A percentile compares a stretch with the other conserved stretches of the same genome.
phyloP scores from a whole-genome alignment of 2,888 invertebrate species.

The Amblyjoppa proteus region DNA sequence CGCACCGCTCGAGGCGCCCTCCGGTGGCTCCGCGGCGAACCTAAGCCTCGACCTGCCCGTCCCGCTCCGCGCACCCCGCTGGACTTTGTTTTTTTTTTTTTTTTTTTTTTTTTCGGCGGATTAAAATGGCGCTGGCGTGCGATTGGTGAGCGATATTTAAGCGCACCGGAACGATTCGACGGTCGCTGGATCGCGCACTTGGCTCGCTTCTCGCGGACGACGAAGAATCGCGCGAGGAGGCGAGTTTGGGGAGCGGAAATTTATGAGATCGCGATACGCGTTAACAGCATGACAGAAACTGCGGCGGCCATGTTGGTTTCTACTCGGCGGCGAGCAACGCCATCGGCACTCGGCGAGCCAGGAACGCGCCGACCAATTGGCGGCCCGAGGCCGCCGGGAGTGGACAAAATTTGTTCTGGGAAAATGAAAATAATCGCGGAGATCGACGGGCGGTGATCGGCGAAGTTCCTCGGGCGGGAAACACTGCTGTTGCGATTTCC shows the following conservation, averaged over 20 bases:
- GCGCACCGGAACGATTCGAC: too few relatives aligned
- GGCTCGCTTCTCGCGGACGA: too few relatives aligned
- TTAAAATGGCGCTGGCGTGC: conserved; percentile 58
- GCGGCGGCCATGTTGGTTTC: conserved; percentile 62
- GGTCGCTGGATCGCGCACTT: too few relatives aligned
- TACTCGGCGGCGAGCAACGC: conserved; percentile 14
- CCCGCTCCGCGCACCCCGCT: neutral
- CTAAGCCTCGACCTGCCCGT: neutral
- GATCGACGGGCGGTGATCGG: too few relatives aligned
- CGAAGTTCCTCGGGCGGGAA: neutral
- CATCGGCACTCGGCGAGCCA: neutral
- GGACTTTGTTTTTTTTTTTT: too few relatives aligned
- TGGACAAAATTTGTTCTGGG: too few relatives aligned
- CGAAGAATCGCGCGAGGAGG: too few relatives aligned
- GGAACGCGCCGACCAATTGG: too few relatives aligned
- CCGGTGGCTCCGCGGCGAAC: conserved; percentile 19
- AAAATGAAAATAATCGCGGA: too few relatives aligned
- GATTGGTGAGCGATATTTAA: neutral
- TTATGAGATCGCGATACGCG: conserved; percentile 17
- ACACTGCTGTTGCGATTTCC: conserved; percentile 33
- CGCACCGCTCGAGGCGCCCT: conserved; percentile 54
- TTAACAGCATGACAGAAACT: conserved; percentile 63
- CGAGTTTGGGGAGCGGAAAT: neutral
- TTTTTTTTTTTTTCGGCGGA: conserved; percentile 1
- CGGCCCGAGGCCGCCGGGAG: too few relatives aligned